Evolutionary conservation across 2,797 vertebrate species (phyloP).

Genomic region (Lacerta agilis): DNA sequence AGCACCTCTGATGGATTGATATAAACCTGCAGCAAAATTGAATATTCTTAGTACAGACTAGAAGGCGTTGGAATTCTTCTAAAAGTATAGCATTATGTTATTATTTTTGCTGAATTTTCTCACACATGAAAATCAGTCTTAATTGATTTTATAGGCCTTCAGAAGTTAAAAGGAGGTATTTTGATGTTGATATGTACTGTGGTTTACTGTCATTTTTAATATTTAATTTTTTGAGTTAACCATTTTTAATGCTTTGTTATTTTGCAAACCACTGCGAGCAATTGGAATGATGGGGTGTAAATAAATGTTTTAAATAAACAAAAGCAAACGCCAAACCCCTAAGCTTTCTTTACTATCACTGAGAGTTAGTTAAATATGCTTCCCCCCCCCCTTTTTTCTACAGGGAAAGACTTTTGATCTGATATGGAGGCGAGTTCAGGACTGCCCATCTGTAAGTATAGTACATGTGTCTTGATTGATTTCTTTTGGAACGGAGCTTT

Average conservation of each 20-base stretch:
- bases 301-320: conserved; percentile 17
- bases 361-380: neutral
- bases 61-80: neutral
- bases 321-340: neutral
- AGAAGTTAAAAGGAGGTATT: neutral
- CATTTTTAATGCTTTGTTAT: neutral
- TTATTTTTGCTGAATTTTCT: neutral
- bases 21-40: neutral
- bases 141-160: neutral
- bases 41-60: neutral
- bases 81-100: neutral
- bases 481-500: neutral
- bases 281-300: neutral
- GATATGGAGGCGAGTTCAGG: conserved; percentile 83
- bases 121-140: neutral
- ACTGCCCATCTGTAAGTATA: conserved; percentile 86
- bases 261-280: neutral
- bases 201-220: neutral
- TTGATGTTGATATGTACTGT: neutral
- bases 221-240: neutral
- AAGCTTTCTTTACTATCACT: neutral
- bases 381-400: conserved; percentile 52
- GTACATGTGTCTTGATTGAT: neutral
- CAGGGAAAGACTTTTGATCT: conserved; percentile 87
- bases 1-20: conserved; percentile 9